Evolutionary conservation across 2,888 invertebrate genomes (phyloP), one percentile per base, ranked within the genome.

Genomic region (Acleris literana): DNA sequence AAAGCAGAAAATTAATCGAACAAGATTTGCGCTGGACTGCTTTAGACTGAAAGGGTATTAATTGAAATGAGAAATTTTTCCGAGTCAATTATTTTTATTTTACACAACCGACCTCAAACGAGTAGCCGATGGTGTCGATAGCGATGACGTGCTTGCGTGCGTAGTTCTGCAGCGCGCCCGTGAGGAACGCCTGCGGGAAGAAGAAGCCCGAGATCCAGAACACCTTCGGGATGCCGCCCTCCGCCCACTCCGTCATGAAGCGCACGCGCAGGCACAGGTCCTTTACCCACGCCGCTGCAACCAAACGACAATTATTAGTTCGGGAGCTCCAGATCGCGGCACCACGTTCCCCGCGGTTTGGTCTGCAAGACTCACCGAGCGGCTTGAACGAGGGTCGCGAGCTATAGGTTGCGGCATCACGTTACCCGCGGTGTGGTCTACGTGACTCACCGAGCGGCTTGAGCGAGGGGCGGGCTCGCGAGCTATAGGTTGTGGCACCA

Each of bases 131-230:
- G 0, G 94, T 93, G 79, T 97, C 97, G 48, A 97, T 97, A 4
- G 97, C 96, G 5, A 96, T 93, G 29, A 95, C 92, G 76, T 96
- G 94, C 80, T 95, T 96, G 72, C 97, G 92, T 3, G 97, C 97
- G 83, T 94, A 97, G 88, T 97, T 97, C 90, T 97, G 97, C 76
- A 96, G 89, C 0, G 96, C 96, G 20, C 96, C 97, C 0, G 97
- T 97, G 71, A 97, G 92, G 88, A 97, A 96, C 1, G 97, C 96
- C 83, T 97, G 97, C 0, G 97, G 97, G 87, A 97, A 97, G 87
- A 95, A 97, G 85, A 97, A 96, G 0, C 97, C 97, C 0, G 97
- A 96, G 72, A 97, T 95, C 97, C 97, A 97, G 88, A 97, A 97
- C 58, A 95, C 94, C 39, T 93, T 84, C 0, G 97, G 97, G 70